These are phyloP conservation scores for Lasioglossum malachurum DNA, from an alignment of 2,888 invertebrate species.

Conservation along the genomic window DNA sequence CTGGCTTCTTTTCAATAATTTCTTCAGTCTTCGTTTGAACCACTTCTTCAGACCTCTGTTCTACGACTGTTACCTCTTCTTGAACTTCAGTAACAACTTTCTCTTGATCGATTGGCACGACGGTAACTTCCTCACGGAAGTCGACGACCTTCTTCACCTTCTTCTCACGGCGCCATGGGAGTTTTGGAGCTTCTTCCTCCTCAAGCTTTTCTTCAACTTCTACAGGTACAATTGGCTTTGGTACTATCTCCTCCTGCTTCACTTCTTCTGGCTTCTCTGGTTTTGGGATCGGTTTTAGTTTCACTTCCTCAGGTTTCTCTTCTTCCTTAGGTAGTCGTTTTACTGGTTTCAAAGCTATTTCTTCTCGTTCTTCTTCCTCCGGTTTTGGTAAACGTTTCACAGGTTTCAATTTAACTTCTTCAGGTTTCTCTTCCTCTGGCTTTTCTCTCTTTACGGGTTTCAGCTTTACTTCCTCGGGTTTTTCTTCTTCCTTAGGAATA, in stretches of 20 bases:
- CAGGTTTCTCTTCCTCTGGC: conserved; percentile 56
- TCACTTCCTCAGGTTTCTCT: conserved; percentile 73
- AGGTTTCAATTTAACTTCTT: conserved; percentile 74
- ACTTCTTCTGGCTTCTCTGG: conserved; percentile 61
- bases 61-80: conserved; percentile 78
- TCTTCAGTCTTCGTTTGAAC: conserved; percentile 40
- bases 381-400: conserved; percentile 64
- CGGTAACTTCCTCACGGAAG: conserved; percentile 79
- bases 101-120: conserved; percentile 81
- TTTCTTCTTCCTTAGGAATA: conserved; percentile 62
- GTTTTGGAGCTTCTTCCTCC: conserved; percentile 81
- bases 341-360: conserved; percentile 72
- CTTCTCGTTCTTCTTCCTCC: conserved; percentile 71
- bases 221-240: conserved; percentile 68
- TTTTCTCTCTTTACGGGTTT: conserved; percentile 71
- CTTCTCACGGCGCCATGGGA: conserved; percentile 84
- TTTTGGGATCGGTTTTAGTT: conserved; percentile 74
- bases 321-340: conserved; percentile 47
- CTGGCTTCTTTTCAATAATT: conserved; percentile 76
- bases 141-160: conserved; percentile 79
- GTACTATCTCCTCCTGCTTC: conserved; percentile 42
- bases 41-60: conserved; percentile 51
- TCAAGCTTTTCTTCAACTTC: conserved; percentile 43
- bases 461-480: conserved; percentile 65
- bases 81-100: conserved; percentile 78